Evolutionary conservation across 2,888 invertebrate species (phyloP).

Genomic region (Malachius bipustulatus): DNA sequence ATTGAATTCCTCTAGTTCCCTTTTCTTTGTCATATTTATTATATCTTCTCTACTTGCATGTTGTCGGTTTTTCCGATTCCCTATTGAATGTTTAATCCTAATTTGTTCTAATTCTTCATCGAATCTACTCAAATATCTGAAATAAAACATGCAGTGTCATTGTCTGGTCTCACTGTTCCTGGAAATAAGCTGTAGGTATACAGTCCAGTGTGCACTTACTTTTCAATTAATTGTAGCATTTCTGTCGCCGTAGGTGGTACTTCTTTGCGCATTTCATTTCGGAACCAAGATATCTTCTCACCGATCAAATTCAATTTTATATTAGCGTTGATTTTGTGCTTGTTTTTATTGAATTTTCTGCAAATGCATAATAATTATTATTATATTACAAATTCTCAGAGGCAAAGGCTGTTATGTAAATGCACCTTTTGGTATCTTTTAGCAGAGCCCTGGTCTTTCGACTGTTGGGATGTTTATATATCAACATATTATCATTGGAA

Average conservation of each 20-base stretch:
- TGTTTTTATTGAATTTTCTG: slow-evolving; percentile 45
- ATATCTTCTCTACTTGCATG: slow-evolving; percentile 71
- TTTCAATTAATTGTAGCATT: slow-evolving; percentile 45
- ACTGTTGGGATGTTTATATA: slow-evolving; percentile 74
- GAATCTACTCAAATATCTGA: slow-evolving; percentile 25
- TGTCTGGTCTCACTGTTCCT: too few species aligned
- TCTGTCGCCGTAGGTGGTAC: slow-evolving; percentile 52
- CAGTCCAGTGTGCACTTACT: slow-evolving; percentile 31
- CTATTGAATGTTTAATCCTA: slow-evolving; percentile 62
- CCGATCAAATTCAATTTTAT: slow-evolving; percentile 62
- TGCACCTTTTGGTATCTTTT: slow-evolving; percentile 55
- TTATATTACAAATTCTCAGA: slow-evolving; percentile 8
- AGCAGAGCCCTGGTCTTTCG: slow-evolving; percentile 64
- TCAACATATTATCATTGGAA: slow-evolving; percentile 42
- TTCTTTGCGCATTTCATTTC: too few species aligned
- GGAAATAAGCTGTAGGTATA: slow-evolving; percentile 6
- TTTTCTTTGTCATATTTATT: slow-evolving; percentile 62
- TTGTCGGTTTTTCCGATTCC: slow-evolving; percentile 60
- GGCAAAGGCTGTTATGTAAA: too few species aligned
- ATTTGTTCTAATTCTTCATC: slow-evolving; percentile 36
- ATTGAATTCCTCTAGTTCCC: slow-evolving; percentile 61
- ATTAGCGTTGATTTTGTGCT: slow-evolving; percentile 50
- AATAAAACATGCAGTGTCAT: slow-evolving; percentile 6
- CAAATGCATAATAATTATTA: slow-evolving; percentile 15
- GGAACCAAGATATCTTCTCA: slow-evolving; percentile 72